Evolutionary conservation across 2,113 vertebrate species (phyloP), one percentile per base, ranked within the genome.

Genomic region (Gorilla gorilla): DNA sequence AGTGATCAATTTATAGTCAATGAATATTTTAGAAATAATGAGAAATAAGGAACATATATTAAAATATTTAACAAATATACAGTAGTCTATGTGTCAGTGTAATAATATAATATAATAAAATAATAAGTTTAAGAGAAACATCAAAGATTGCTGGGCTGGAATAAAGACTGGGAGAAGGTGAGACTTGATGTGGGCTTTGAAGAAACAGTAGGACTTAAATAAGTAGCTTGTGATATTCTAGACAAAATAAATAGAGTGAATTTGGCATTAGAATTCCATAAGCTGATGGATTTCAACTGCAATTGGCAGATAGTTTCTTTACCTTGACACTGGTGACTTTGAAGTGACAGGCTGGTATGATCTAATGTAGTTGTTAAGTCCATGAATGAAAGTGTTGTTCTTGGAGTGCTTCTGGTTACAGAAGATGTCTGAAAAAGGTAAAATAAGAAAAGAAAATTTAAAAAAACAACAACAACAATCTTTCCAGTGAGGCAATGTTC

Each of bases 351-450:
- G 1, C n/a, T 83, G 45, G 12, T 32, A 59, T 72, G 50, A 38
- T 35, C 59, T 72, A 55, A 50, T n/a, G 12, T 18, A 76, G 32
- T 50, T 68, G 30, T 38, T 86, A 23, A 57, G 35, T 52, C 43
- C n/a, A 45, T 94, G 90, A 96, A 93, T 55, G n/a, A n/a, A 88
- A 66, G 32, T 35, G 30, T 66, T 93, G 38, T 89, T 16, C 43
- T 30, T 45, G 5, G 43, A 91, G 52, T 90, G 32, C 66, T 72
- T 91, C 45, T 89, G 35, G 23, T 76, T 68, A 91, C 9, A 95
- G 92, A 90, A 27, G 11, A 79, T 23, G 50, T 75, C 66, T 94
- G 61, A 91, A 95, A 85, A 96, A 86, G n/a, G 75, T 48, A 35
- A 59, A 55, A n/a, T 32, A 90, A 93, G 70, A 50, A 50, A 68